Base-by-base conservation (phyloP, 2,113 vertebrate species). In the Ellobius talpinus region DNA sequence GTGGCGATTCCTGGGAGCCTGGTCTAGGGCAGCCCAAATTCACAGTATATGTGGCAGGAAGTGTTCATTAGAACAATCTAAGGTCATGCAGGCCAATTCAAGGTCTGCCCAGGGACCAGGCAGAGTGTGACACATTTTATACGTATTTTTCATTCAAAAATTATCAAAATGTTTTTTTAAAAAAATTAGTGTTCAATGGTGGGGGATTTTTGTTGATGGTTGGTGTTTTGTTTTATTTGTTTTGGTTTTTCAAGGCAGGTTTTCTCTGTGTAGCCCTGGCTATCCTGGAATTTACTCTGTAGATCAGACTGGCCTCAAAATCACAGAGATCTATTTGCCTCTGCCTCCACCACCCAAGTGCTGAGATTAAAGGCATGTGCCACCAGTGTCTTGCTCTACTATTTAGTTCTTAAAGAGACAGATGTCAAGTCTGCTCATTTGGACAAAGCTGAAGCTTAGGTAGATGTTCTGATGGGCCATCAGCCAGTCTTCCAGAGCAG, bases 361-460 rank as follows among this genome's bases (percentile, higher is more conserved):
- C 19, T 73, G 70, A n/a, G 36, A 73, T 39, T n/a, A 73, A 73
- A 39, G 70, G 70, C 0, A 0, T 11, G n/a, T 0, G 19, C n/a
- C n/a, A 73, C 70, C n/a, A 73, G 36, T 1, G 8, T n/a, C n/a
- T 4, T 8, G 36, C 70, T 73, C 70, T 39, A 23, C 19, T 89
- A 58, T 55, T 91, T 23, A 11, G 14, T 74, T 63, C 61, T 94
- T 42, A 89, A 84, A 89, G 78, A 93, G 45, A 89, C 86, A 68
- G 10, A 81, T 77, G 88, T 70, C 42, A 26, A 61, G 68, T 86
- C 42, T 33, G 17, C 52, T 82, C 82, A 33, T 24, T 77, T 85
- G 88, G 70, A 88, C 47, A 52, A 65, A 91, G 45, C 47, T 95
- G 39, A 3, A 50, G 55, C 93, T 70, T 47, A 81, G 23, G 12